Evolutionary conservation across 2,797 vertebrate genomes (phyloP).

Genomic region (Buceros bicornis): DNA sequence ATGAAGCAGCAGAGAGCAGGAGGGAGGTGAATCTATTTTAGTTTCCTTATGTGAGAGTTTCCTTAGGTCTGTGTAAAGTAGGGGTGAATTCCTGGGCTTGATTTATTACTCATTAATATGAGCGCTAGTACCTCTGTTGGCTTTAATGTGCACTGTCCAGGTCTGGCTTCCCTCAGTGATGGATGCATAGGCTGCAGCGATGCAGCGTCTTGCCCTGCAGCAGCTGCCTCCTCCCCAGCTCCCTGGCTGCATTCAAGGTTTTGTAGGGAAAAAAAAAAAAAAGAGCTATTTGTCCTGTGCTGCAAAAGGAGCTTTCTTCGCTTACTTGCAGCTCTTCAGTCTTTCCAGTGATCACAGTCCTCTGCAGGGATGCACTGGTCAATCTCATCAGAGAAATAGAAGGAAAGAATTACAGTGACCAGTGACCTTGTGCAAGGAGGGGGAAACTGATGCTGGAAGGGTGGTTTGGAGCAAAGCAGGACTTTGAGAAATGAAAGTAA

Average conservation of each 20-base stretch:
- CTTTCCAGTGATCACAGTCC: neutral
- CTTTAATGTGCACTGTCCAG: neutral
- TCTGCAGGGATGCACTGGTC: neutral
- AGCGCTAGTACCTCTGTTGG: neutral
- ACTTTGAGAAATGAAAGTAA: neutral
- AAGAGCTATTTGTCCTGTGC: neutral
- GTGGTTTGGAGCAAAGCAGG: neutral
- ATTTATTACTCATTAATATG: neutral
- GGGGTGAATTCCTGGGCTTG: neutral
- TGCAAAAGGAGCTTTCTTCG: neutral
- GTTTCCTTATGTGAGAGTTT: neutral
- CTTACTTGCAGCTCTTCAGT: neutral
- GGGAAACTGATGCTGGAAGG: neutral
- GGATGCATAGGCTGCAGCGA: fast-evolving
- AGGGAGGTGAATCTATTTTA: neutral
- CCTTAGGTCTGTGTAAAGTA: neutral
- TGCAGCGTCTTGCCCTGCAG: fast-evolving
- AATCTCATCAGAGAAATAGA: neutral
- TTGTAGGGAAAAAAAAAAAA: neutral
- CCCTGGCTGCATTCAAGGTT: neutral
- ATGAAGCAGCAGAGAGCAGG: neutral
- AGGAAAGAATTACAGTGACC: neutral
- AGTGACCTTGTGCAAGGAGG: fast-evolving
- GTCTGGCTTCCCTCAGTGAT: neutral
- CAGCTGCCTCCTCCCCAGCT: neutral